These are phyloP conservation scores for Coreius guichenoti DNA, from an alignment of 2,797 vertebrate genomes.

Conservation along the genomic window DNA sequence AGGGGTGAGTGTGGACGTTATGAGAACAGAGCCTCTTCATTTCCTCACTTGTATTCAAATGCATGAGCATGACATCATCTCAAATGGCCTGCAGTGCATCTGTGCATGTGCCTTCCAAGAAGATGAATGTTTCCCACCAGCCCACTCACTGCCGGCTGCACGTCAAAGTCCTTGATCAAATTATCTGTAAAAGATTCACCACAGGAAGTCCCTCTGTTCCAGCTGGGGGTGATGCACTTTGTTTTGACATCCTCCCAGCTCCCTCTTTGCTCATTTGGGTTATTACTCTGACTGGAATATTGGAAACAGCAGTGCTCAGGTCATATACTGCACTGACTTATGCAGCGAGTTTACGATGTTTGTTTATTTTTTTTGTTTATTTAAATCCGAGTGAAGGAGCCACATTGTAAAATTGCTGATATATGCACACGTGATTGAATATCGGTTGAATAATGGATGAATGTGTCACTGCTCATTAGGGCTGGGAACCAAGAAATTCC, in stretches of 20 bases:
- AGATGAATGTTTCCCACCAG: conserved; percentile 32
- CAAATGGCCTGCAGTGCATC: conserved; percentile 28
- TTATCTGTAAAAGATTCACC: conserved; percentile 40
- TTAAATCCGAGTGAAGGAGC: not conserved
- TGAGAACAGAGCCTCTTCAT: not conserved
- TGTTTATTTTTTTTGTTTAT: not conserved
- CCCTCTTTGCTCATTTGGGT: conserved; percentile 26
- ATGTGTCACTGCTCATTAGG: not conserved
- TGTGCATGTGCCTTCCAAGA: conserved; percentile 41
- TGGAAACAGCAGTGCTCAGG: conserved; percentile 4
- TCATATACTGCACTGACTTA: not conserved
- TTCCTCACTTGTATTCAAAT: conserved; percentile 31
- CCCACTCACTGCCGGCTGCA: conserved; percentile 31
- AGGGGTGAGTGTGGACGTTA: conserved; percentile 72
- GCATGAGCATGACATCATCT: conserved; percentile 40
- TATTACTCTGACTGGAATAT: conserved; percentile 19
- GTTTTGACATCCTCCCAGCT: conserved; percentile 14
- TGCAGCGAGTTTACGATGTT: not conserved
- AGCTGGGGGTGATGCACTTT: conserved; percentile 35
- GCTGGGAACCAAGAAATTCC: not conserved
- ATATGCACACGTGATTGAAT: not conserved
- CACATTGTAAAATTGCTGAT: not conserved
- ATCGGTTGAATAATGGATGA: not conserved
- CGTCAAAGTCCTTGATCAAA: conserved; percentile 48
- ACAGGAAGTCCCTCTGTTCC: conserved; percentile 38